Evolutionary conservation across 2,113 vertebrate genomes (phyloP).

Genomic region (Etia nguti): DNA sequence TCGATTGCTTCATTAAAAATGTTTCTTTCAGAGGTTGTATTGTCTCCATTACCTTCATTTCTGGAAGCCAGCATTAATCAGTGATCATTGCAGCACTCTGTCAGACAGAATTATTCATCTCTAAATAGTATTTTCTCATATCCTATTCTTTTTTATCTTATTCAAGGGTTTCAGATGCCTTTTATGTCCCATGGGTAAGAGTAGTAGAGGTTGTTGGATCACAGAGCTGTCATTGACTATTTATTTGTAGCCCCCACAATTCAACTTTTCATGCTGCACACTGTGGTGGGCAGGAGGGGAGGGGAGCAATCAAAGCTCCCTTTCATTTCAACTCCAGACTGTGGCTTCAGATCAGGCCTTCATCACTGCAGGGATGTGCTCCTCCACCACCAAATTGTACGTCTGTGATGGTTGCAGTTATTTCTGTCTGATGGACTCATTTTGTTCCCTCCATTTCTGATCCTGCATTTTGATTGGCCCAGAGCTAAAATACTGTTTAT

Average conservation of each 20-base stretch:
- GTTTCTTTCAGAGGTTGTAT: neutral
- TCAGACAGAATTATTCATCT: neutral
- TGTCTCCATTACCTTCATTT: neutral
- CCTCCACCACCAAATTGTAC: constrained; percentile 32
- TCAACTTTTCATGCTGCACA: constrained; percentile 75
- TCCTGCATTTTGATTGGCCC: neutral
- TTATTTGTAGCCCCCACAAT: constrained; percentile 83
- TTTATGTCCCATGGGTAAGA: neutral
- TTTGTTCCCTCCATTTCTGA: constrained; percentile 7
- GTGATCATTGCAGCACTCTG: neutral
- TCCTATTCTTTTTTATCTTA: neutral
- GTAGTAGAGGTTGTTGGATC: constrained; percentile 49
- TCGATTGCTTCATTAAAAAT: neutral
- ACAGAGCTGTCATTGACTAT: constrained; percentile 87
- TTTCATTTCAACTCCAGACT: constrained; percentile 65
- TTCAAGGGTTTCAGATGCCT: neutral
- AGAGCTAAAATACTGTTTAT: neutral
- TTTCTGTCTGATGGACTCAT: constrained; percentile 26
- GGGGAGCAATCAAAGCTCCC: constrained; percentile 60
- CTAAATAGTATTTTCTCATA: neutral
- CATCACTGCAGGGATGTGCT: constrained; percentile 27
- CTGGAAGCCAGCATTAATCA: neutral
- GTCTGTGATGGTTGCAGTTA: constrained; percentile 1
- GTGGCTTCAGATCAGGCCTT: constrained; percentile 35
- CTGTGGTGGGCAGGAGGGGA: neutral